A percentile compares a stretch with the other conserved stretches of the same genome.
These are phyloP conservation scores for Callipepla squamata DNA, from an alignment of 2,113 vertebrate species.

Conservation along the genomic window DNA sequence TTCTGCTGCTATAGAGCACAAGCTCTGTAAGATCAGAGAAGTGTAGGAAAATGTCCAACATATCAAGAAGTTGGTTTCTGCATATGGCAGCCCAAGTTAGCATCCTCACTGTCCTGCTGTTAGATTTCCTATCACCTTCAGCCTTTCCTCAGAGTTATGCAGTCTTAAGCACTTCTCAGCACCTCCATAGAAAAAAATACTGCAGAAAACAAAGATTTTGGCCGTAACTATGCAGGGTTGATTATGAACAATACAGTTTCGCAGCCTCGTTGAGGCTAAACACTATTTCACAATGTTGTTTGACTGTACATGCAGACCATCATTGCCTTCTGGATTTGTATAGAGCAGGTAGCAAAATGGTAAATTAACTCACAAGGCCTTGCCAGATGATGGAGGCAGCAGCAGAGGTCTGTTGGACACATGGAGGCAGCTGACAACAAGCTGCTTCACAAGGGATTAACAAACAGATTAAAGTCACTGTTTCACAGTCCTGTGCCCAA, in stretches of 20 bases:
- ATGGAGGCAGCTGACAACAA: background rate
- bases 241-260: background rate
- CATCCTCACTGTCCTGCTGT: background rate
- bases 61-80: background rate
- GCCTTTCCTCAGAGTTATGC: background rate
- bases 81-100: background rate
- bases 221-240: background rate
- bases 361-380: background rate
- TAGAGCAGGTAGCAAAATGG: background rate
- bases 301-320: accelerated
- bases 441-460: background rate
- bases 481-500: background rate
- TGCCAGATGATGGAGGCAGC: background rate
- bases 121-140: background rate
- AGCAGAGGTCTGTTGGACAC: background rate
- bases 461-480: background rate
- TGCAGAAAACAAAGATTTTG: background rate
- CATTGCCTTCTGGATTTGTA: background rate
- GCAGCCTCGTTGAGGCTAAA: background rate
- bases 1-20: background rate
- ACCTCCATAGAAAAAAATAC: background rate
- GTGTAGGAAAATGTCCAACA: accelerated
- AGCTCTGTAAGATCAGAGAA: background rate
- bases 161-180: accelerated
- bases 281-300: background rate